Evolutionary conservation across 2,113 vertebrate species (phyloP), one percentile per base, ranked within the genome.

Genomic region (Sylvilagus bachmani): DNA sequence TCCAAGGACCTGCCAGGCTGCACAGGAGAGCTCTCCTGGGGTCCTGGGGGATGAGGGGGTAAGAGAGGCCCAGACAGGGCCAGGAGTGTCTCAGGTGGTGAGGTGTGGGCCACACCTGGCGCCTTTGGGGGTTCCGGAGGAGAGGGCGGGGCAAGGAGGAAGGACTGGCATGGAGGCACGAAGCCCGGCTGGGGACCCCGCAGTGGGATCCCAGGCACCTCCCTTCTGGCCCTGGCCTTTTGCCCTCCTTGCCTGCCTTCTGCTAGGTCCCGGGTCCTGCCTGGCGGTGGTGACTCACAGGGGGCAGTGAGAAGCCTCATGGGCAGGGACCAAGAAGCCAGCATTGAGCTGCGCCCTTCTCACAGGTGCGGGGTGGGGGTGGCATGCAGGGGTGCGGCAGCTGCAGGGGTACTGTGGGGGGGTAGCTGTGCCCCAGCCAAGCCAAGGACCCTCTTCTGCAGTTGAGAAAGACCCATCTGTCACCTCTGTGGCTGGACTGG

Each of bases 1-100:
- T 86, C 93, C 58, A 69, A 86, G 79, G 94, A 81, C 71, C 86
- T 29, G 12, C 70, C 4, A 80, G 84, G 71, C 79, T 2, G 25
- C 14, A 77, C 77, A 29, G 58, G 66, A 66, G 84, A 25, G 78
- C 74, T 49, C 81, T 89, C 84, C 85, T 86, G 62, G 27, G 51
- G 19, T 90, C 86, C 91, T 90, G 44, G 44, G 44, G 44, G 44
- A 1, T 44, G 78, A 4, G 14, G 51, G 78, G 61, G 36, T 22
- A 14, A 69, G 38, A 66, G 70, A 90, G 83, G 33, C n/a, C 31
- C 22, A 25, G n/a, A 21, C 0, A 31, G 53, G 31, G 49, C 53
- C 6, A 22, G 51, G 74, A 36, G 67, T 0, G 6, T 24, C 51
- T 70, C 21, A 4, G 51, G 86, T n/a, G 79, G 19, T 3, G 21